These are phyloP conservation scores for Tetraodon nigroviridis DNA, from an alignment of 2,113 vertebrate species.

Conservation along the genomic window DNA sequence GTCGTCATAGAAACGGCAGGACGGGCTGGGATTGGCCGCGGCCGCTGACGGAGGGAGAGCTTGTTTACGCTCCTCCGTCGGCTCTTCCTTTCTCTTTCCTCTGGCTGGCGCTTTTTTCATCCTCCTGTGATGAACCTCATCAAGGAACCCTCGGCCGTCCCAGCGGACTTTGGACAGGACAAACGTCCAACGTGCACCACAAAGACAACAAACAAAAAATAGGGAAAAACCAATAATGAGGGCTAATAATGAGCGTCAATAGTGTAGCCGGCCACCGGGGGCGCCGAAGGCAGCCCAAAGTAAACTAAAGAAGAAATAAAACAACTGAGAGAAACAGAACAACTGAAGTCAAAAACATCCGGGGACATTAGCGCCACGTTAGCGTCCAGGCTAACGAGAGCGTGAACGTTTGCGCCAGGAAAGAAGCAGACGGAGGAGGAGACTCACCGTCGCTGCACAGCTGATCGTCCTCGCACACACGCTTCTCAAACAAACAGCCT, in stretches of 20 bases:
- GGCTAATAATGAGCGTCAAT: no score
- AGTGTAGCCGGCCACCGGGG: no score
- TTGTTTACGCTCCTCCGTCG: conserved; percentile 52
- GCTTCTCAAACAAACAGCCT: conserved; percentile 72
- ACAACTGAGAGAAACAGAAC: no score
- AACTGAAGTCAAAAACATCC: no score
- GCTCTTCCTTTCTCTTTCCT: not conserved
- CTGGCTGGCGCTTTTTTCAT: not conserved
- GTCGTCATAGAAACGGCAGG: conserved; percentile 61
- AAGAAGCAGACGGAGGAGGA: not conserved
- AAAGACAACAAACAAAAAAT: no score
- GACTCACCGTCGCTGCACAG: conserved; percentile 65
- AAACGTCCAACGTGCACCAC: no score
- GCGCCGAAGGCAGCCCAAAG: no score
- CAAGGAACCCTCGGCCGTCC: not conserved
- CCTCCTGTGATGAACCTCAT: not conserved
- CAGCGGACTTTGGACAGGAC: no score
- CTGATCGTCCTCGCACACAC: conserved; percentile 57
- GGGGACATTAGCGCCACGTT: not conserved
- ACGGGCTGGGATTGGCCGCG: conserved; percentile 39
- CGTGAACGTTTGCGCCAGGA: not conserved
- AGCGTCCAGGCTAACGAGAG: not conserved
- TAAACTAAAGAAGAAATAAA: no score
- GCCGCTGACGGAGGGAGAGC: conserved; percentile 43
- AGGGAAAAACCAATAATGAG: no score